These are phyloP conservation scores for Collichthys lucidus DNA, from an alignment of 2,113 vertebrate genomes.

Conservation along the genomic window DNA sequence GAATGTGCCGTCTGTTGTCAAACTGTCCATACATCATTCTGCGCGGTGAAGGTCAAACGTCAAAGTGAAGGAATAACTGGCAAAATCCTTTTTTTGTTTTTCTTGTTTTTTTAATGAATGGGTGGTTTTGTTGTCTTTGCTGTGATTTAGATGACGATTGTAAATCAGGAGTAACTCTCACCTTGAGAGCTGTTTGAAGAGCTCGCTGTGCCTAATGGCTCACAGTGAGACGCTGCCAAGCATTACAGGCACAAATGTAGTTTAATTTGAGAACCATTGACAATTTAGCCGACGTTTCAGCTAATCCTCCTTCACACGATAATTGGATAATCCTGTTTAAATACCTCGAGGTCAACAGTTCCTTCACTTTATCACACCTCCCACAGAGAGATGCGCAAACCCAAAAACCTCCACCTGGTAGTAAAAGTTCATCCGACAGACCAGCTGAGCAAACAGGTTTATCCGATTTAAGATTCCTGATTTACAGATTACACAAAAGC, in stretches of 20 bases:
- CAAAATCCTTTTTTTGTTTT: neutral
- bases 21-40: neutral
- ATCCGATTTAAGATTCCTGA: neutral
- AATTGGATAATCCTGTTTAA: constrained; percentile 60
- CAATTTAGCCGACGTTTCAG: constrained; percentile 28
- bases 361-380: constrained; percentile 9
- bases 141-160: neutral
- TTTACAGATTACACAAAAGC: neutral
- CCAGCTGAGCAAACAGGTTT: neutral
- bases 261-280: constrained; percentile 57
- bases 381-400: neutral
- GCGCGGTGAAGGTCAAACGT: constrained; percentile 23
- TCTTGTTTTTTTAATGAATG: no score
- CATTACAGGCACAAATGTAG: constrained; percentile 5
- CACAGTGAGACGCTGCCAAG: constrained; percentile 31
- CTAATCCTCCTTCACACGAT: constrained; percentile 54
- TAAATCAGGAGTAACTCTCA: constrained; percentile 33
- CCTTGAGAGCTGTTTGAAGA: constrained; percentile 44
- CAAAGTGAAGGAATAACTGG: neutral
- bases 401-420: neutral
- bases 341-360: constrained; percentile 31
- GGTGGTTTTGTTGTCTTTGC: constrained; percentile 22
- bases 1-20: neutral
- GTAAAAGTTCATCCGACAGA: neutral
- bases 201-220: constrained; percentile 29